Percentiles rank a stretch among this genome's conserved stretches.
phyloP scores from a whole-genome alignment of 2,888 invertebrate genomes.

The Clostera curtula region DNA sequence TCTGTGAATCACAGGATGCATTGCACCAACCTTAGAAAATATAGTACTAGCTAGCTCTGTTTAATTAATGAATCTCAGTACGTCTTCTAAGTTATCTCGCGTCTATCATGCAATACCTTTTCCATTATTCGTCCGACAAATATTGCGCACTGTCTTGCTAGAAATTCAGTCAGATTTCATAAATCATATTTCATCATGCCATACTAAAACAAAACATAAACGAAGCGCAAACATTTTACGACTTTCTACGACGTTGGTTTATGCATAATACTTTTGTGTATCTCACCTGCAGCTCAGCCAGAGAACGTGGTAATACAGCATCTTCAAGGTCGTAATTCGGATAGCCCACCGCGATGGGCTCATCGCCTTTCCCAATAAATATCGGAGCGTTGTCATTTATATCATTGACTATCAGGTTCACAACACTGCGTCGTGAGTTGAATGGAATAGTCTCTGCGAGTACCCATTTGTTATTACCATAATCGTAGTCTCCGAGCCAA shows the following conservation, averaged over 20 bases:
- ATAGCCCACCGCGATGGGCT: slow-evolving; percentile 62
- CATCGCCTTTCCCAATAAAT: slow-evolving; percentile 48
- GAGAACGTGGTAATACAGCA: slow-evolving; percentile 52
- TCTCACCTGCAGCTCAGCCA: slow-evolving; percentile 62
- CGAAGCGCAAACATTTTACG: slow-evolving; percentile 16
- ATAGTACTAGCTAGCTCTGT: no score
- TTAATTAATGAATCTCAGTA: no score
- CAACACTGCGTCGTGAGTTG: slow-evolving; percentile 49
- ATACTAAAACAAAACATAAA: slow-evolving; percentile 16
- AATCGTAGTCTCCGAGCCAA: slow-evolving; percentile 45
- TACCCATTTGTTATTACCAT: slow-evolving; percentile 55
- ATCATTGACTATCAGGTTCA: slow-evolving; percentile 68
- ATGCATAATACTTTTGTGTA: no score
- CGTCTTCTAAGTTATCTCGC: no score
- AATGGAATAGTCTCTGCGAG: slow-evolving; percentile 50
- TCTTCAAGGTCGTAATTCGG: slow-evolving; percentile 51
- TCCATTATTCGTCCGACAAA: no score
- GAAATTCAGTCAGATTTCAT: no score
- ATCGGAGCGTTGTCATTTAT: slow-evolving; percentile 70
- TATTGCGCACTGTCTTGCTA: no score
- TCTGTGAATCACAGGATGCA: no score
- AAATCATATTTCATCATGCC: slow-evolving; percentile 21
- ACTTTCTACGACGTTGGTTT: slow-evolving; percentile 7
- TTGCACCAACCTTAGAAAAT: no score
- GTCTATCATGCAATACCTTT: no score